Evolutionary conservation across 2,888 invertebrate genomes (phyloP), one percentile per base, ranked within the genome.

Genomic region (Macrosoma leucophasiata): DNA sequence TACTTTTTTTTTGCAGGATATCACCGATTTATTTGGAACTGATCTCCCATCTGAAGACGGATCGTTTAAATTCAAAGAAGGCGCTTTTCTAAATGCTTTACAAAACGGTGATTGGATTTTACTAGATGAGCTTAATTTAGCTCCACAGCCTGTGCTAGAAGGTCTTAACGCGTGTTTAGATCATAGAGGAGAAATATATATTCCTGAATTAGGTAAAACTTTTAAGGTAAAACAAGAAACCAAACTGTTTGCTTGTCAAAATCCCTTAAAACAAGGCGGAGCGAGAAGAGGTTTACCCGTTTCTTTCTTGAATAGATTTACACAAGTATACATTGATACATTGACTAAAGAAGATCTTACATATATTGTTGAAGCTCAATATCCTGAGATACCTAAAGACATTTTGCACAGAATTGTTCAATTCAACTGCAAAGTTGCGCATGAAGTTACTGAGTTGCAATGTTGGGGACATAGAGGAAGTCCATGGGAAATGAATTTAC

Each of bases 131-230:
- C 84, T 99, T 46, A 99, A 99, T 85, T 86, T 99, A 44, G 99
- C 99, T 0, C 97, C 98, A 0, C 99, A 99, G 69, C 95, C 98
- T 0, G 98, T 99, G 1, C 82, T 99, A 8, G 99, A 99, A 86
- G 99, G 98, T 14, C 86, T 99, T 2, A 99, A 99, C 67, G 98
- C 99, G 0, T 98, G 98, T 58, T 87, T 99, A 34, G 99, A 99
- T 86, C 99, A 99, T 67, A 88, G 99, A 55, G 96, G 96, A 1
- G 96, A 97, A 77, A 90, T 99, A 12, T 99, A 89, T 63, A 93
- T 99, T 36, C 97, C 99, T 0, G 99, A 99, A 77, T 81, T 99
- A 7, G 94, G 93, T 27, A 90, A 89, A 69, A 92, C 91, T 0
- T 98, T 98, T 63, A 84, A 87, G 40, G 89, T 98, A 0, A 90